Base-by-base conservation (phyloP, 2,888 invertebrate species). In the Mongoloraphidia duomilia region DNA sequence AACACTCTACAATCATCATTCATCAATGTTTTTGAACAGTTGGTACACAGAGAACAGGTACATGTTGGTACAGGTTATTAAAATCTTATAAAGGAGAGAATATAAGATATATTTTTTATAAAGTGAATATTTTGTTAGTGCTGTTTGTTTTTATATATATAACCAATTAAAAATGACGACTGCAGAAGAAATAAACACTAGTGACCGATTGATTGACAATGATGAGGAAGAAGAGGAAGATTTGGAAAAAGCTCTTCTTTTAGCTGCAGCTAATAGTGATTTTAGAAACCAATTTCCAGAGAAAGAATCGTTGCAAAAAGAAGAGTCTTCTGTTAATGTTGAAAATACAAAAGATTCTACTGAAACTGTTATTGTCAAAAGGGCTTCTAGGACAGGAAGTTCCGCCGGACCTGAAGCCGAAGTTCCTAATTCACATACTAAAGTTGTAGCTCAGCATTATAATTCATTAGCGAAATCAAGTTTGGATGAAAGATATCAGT, bases 391-490 rank as follows among this genome's bases (percentile, higher is more conserved):
- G 34, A 10, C 10, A 12, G 39, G 12, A 50, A 43, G 48, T 9
- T 46, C 37, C n/a, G 56, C 58, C 17, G 57, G 47, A 10, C 47
- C 46, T n/a, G 43, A 44, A 17, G 46, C 50, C 33, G 26, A 38
- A 8, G 50, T 56, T 35, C 11, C 49, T 10, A 54, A 55, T 9
- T 71, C 75, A 54, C 74, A 77, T 57, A 69, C 75, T 33, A 67
- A 68, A 53, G 69, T 83, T 10, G 93, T 98, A 1, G 95, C 95
- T 2, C 78, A 83, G 4, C 96, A 98, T 69, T 98, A 98, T 65
- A 98, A 99, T 68, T 77, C 82, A 47, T 68, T 95, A 9, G 80
- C 86, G 65, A 88, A 93, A 57, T 82, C 81, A 59, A 92, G 92
- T 0, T 66, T 90, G 38, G 77, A 74, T 44, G 83, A 83, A 57